Evolutionary conservation across 37 sponge, comb jelly and placozoan species (phyloP), one percentile per base, ranked within the genome.

Genomic region (Diacarnus erythraeanus): DNA sequence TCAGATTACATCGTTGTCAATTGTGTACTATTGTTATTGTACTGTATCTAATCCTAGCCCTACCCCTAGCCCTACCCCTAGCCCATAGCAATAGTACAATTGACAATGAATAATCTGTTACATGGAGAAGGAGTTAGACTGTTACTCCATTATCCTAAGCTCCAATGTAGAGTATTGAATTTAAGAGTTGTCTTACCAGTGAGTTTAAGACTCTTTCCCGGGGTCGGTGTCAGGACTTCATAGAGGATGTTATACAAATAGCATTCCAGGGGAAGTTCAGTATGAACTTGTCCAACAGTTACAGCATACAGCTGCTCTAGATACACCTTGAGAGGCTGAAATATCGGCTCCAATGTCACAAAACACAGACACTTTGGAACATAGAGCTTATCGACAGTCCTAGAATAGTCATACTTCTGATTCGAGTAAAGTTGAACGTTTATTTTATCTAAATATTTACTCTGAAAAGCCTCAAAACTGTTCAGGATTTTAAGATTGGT

Each of bases 241-340:
- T 86, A 91, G 58, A 93, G 76, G 0, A 96, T 77, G 42, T 96
- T 87, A 57, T 77, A 83, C n/a, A 96, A 42, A 69, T 87, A 96
- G 59, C 89, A 68, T 69, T 93, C 97, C 37, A 93, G 38, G 9
- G 97, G 97, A 3, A 90, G 84, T 22, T 72, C 57, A 9, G 44
- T 61, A 2, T 43, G 59, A 5, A 60, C 42, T 26, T 33, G 38
- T 9, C 78, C 78, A n/a, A 61, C 61, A 21, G 78, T 78, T 25
- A 71, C 42, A 23, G 87, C 83, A 66, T 85, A 75, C 57, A 94
- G 75, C 77, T 91, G 89, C 66, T 64, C 67, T 47, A 94, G 64
- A 81, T 74, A 88, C 8, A 43, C 59, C 59, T 68, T 33, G 30
- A 68, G 43, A 0, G 95, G 89, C 26, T 36, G 42, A 6, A 88